phyloP scores from a whole-genome alignment of 1,140 invertebrate genomes.

The Halesus radiatus region DNA sequence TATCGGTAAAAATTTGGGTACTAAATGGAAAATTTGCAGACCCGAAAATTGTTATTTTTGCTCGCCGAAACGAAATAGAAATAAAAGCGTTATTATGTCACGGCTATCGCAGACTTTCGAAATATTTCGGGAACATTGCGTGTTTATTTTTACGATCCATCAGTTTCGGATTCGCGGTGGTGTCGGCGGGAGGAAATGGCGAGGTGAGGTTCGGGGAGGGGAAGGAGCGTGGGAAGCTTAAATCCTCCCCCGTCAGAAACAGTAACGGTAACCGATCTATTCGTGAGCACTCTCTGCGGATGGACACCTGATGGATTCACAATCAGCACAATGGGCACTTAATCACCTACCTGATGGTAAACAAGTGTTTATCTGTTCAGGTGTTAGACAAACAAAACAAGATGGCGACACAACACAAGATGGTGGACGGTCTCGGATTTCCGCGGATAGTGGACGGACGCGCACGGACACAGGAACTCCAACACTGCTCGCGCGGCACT shows the following conservation, averaged over 20 bases:
- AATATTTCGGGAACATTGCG: constrained; percentile 50
- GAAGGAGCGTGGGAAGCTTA: constrained; percentile 9
- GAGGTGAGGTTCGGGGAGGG: not conserved
- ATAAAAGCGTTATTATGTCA: constrained; percentile 55
- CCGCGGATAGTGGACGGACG: constrained; percentile 16
- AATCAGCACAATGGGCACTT: constrained; percentile 31
- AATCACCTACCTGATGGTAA: constrained; percentile 46
- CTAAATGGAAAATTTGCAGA: not conserved
- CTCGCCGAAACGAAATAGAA: constrained; percentile 23
- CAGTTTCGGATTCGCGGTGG: constrained; percentile 37
- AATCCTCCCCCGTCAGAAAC: constrained; percentile 11
- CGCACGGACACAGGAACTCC: constrained; percentile 34
- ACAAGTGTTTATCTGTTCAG: constrained; percentile 45
- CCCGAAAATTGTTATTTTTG: constrained; percentile 13
- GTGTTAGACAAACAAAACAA: constrained; percentile 18
- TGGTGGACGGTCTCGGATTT: constrained; percentile 38
- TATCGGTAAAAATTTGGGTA: too few species aligned
- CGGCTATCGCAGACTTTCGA: constrained; percentile 42
- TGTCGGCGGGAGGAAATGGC: not conserved
- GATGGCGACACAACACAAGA: constrained; percentile 36
- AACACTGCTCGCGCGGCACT: constrained; percentile 54
- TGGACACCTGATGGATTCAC: constrained; percentile 30
- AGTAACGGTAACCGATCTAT: constrained; percentile 32
- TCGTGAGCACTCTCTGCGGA: constrained; percentile 3
- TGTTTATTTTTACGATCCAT: constrained; percentile 53